Conservation (phyloP, 2,888 invertebrate genomes). For the Erynnis tages region DNA sequence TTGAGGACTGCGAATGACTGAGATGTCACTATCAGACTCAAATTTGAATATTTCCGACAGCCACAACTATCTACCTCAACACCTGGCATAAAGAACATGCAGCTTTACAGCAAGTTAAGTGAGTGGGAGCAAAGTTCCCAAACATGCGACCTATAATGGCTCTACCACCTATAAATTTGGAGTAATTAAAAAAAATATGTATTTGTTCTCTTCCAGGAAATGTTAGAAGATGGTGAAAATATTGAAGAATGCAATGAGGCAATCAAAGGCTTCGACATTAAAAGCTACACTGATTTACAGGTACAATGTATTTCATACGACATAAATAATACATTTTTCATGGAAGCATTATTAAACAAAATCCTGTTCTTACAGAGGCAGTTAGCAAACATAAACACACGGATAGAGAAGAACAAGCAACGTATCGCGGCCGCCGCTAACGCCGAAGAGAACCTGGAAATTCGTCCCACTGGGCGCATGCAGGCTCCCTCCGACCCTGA, state of each 20-base stretch:
- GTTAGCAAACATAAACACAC: slow-evolving; percentile 85
- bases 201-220: slow-evolving; percentile 52
- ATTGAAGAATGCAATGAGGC: slow-evolving; percentile 88
- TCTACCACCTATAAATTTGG: too few relatives aligned
- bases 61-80: too few relatives aligned
- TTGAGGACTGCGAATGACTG: too few relatives aligned
- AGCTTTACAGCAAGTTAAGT: too few relatives aligned
- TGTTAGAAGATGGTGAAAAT: slow-evolving; percentile 86
- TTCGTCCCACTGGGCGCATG: slow-evolving; percentile 54
- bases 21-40: too few relatives aligned
- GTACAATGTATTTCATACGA: too few relatives aligned
- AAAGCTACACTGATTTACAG: slow-evolving; percentile 89
- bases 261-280: slow-evolving; percentile 87
- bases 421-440: slow-evolving; percentile 87
- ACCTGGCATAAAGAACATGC: too few relatives aligned
- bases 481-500: slow-evolving; percentile 72
- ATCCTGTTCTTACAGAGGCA: slow-evolving; percentile 62
- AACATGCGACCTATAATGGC: too few relatives aligned
- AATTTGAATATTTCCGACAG: too few relatives aligned
- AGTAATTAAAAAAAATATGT: neutral
- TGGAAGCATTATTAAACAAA: too few relatives aligned
- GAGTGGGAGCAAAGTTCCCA: too few relatives aligned
- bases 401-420: slow-evolving; percentile 89
- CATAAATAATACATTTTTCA: neutral
- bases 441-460: slow-evolving; percentile 78